Evolutionary conservation across 2,888 invertebrate species (phyloP), one percentile per base, ranked within the genome.

Genomic region (Frankliniella fusca): DNA sequence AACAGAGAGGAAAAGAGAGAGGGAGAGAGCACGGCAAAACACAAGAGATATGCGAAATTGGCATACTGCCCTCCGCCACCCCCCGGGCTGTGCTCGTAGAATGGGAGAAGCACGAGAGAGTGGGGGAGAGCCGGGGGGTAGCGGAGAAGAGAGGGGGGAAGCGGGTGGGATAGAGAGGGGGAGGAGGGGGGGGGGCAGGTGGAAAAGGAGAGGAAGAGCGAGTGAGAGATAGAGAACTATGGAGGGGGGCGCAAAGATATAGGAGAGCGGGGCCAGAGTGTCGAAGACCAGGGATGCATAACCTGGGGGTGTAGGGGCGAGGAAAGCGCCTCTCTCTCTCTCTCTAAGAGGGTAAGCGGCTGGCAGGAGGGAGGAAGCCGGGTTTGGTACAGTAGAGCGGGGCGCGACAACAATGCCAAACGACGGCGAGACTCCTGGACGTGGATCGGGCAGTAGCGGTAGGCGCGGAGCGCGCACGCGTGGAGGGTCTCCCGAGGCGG

Each of bases 11-110:
- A 50, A 15, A 15, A 50, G 50, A 50, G 54, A 54, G 54, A 7
- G 54, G 8, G 54, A 54, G 54, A 18, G 15, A 18, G 18, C 70
- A 12, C 23, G 70, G 27, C 70, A 27, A 76, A 76, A 76, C 70
- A 76, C 70, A 76, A 76, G 70, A 76, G 70, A 76, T 76, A 76
- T 76, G 70, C 70, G 70, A 76, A 76, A 76, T 76, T 76, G 70
- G 70, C 70, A 76, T 27, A 76, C 70, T 76, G 70, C 70, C 70
- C 70, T 76, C 23, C 70, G 27, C 70, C 70, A 61, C 18, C 61
- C 61, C 61, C 61, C 18, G 8, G 18, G 38, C 38, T 38, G 38
- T 38, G 38, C 38, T 38, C 38, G 38, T 5, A 38, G 38, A 38
- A 38, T 38, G 38, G 38, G 38, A 38, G 38, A 38, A 5, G 3